These are phyloP conservation scores for Chinchilla lanigera DNA, from an alignment of 2,113 vertebrate species.

Conservation along the genomic window DNA sequence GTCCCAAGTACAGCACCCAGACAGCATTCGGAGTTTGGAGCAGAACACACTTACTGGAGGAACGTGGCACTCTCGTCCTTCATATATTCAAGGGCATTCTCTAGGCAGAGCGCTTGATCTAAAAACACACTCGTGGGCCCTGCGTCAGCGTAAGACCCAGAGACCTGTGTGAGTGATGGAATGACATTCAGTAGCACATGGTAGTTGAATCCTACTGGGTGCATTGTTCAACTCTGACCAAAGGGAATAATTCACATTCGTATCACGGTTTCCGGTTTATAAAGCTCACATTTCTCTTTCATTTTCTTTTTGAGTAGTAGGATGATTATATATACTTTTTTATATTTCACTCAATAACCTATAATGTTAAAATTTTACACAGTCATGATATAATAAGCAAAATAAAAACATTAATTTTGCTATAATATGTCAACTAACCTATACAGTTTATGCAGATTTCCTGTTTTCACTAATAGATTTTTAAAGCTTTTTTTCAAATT, in stretches of 20 bases:
- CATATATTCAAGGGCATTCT: background rate
- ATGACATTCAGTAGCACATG: background rate
- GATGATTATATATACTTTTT: background rate
- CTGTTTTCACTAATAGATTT: background rate
- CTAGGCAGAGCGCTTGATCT: background rate
- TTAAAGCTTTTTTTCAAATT: background rate
- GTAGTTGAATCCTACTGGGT: background rate
- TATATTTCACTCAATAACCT: background rate
- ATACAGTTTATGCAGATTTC: background rate
- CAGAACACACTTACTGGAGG: background rate
- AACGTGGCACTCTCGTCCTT: background rate
- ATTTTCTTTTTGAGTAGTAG: constrained; percentile 26
- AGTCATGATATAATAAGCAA: background rate
- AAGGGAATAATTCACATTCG: background rate
- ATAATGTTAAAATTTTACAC: background rate
- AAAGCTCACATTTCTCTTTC: constrained; percentile 13
- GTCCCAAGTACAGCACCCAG: background rate
- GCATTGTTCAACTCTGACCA: background rate
- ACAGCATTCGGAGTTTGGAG: background rate
- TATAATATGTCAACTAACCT: background rate
- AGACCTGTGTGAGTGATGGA: too few species aligned
- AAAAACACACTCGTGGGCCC: background rate
- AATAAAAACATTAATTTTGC: background rate
- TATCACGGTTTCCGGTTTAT: background rate
- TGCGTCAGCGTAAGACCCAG: background rate